phyloP scores from a whole-genome alignment of 2,113 vertebrate genomes.

The Salvator merianae region DNA sequence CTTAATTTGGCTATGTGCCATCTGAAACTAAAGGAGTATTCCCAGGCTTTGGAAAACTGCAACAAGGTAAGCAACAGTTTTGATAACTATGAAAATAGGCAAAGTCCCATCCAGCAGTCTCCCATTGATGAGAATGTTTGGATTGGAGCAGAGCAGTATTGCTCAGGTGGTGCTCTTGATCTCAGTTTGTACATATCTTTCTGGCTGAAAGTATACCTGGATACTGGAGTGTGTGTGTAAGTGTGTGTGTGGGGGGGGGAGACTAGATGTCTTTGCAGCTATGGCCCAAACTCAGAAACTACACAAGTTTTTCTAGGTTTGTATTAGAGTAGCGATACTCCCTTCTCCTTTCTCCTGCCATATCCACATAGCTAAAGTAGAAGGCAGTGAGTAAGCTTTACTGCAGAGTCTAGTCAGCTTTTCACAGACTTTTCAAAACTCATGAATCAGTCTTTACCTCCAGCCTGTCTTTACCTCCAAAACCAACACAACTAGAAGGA shows the following conservation, averaged over 20 bases:
- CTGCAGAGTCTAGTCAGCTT: neutral
- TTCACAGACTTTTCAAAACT: neutral
- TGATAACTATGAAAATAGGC: neutral
- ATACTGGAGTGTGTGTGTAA: neutral
- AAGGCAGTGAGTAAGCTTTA: neutral
- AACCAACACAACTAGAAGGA: neutral
- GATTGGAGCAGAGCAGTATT: neutral
- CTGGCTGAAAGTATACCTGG: too few relatives aligned
- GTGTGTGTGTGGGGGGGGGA: neutral
- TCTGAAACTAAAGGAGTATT: slow-evolving; percentile 90
- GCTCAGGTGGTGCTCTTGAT: neutral
- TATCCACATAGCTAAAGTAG: neutral
- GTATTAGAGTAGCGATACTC: too few relatives aligned
- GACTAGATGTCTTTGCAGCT: neutral
- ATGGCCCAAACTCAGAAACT: too few relatives aligned
- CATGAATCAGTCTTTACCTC: neutral
- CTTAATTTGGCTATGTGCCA: slow-evolving; percentile 96
- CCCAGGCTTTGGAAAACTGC: slow-evolving; percentile 88
- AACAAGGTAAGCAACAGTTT: slow-evolving; percentile 82
- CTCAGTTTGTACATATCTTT: neutral
- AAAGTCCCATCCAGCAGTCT: neutral
- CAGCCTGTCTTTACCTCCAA: neutral
- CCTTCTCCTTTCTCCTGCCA: too few relatives aligned
- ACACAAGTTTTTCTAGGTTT: too few relatives aligned
- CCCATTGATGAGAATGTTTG: neutral